These are phyloP conservation scores for Hymenochirus boettgeri DNA, from an alignment of 2,113 vertebrate genomes.

Conservation along the genomic window DNA sequence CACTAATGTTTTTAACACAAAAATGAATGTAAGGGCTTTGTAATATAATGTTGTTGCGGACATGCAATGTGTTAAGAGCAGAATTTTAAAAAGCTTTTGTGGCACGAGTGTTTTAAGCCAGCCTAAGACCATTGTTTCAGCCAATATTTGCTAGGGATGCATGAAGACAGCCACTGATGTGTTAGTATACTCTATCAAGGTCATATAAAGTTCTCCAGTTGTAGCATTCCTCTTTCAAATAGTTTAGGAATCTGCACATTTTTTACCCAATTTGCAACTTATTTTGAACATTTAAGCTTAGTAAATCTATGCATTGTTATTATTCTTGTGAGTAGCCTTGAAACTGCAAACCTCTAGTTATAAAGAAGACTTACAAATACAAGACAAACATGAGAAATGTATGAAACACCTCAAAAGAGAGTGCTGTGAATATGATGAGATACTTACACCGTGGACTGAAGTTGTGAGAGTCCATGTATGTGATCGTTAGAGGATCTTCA, in stretches of 20 bases:
- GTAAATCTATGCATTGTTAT: too few relatives aligned
- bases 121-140: conserved; percentile 15
- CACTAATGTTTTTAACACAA: conserved; percentile 3
- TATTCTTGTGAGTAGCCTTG: too few relatives aligned
- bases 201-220: too few relatives aligned
- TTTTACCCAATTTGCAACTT: too few relatives aligned
- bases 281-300: too few relatives aligned
- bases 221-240: too few relatives aligned
- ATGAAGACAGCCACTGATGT: conserved; percentile 1
- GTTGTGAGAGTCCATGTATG: conserved; percentile 96
- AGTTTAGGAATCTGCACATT: too few relatives aligned
- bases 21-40: conserved; percentile 14
- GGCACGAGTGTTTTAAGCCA: conserved; percentile 14
- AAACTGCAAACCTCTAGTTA: background rate
- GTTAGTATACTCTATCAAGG: background rate
- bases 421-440: too few relatives aligned
- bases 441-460: conserved; percentile 96
- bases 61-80: conserved; percentile 22
- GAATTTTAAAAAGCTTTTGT: conserved; percentile 12
- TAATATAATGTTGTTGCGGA: background rate
- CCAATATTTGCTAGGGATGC: conserved; percentile 6
- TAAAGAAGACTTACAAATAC: background rate
- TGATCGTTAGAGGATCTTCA: conserved; percentile 93
- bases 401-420: background rate
- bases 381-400: background rate